Percentiles rank a stretch among this genome's conserved stretches.
phyloP scores from a whole-genome alignment of 2,888 invertebrate species.

The Conus canariensis region DNA sequence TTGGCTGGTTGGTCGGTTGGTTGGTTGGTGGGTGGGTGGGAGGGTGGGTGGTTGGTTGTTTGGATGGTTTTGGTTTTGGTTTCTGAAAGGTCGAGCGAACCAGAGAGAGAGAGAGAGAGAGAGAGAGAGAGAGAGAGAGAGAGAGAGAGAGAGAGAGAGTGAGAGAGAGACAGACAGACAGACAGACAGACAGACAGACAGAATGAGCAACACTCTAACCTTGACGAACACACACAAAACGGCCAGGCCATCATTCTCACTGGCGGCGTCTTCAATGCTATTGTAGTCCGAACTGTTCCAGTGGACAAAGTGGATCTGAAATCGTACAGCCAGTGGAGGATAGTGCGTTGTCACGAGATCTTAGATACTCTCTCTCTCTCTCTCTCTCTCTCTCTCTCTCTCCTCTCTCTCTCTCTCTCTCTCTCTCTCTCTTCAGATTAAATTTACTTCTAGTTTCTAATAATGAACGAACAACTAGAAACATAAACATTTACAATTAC shows the following conservation, averaged over 20 bases:
- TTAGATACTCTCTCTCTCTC: neutral
- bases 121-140: neutral
- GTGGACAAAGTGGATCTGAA: conserved; percentile 84
- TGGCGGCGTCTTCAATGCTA: neutral
- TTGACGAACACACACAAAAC: neutral
- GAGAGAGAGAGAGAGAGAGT: neutral
- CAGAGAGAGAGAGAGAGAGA: neutral
- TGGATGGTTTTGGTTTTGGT: too few species aligned
- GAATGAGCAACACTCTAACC: neutral
- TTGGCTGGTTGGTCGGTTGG: too few species aligned
- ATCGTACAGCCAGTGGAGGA: conserved; percentile 48
- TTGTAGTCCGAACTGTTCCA: conserved; percentile 86
- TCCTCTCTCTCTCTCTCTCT: neutral
- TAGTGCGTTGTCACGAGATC: neutral
- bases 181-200: neutral
- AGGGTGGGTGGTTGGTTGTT: too few species aligned
- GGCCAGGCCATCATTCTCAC: conserved; percentile 74
- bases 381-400: neutral
- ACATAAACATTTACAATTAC: too few species aligned
- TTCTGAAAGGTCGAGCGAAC: neutral
- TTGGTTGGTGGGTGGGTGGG: too few species aligned
- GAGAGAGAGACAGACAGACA: neutral
- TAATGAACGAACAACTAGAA: too few species aligned
- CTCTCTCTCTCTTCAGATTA: too few species aligned
- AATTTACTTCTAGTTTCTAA: too few species aligned